These are phyloP conservation scores for Pseudachorutes palmiensis DNA, from an alignment of 1,140 invertebrate genomes.

Conservation along the genomic window DNA sequence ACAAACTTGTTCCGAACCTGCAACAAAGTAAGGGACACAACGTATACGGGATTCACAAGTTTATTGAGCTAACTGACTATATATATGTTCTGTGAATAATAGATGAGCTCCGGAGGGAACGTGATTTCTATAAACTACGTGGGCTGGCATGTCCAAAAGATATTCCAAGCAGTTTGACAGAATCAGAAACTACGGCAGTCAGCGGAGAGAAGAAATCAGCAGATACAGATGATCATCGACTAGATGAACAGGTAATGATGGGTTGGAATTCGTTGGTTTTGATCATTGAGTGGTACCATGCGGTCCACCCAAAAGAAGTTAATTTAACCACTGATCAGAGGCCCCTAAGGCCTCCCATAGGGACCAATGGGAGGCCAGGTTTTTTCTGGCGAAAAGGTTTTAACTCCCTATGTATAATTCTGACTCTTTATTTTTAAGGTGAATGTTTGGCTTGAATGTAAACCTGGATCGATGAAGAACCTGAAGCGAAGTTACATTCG, in stretches of 20 bases:
- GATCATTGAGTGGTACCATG: constrained; percentile 11
- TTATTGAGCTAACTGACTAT: neutral
- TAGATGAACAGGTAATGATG: constrained; percentile 90
- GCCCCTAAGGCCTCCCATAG: too few species aligned
- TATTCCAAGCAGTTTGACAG: constrained; percentile 53
- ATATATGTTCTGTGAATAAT: constrained; percentile 37
- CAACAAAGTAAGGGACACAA: constrained; percentile 62
- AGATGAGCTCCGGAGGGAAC: constrained; percentile 80
- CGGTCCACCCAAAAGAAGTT: too few species aligned
- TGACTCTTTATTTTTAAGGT: constrained; percentile 49
- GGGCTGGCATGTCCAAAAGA: constrained; percentile 83
- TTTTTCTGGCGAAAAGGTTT: too few species aligned
- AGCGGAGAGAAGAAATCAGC: constrained; percentile 46
- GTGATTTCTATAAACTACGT: constrained; percentile 74
- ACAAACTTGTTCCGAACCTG: constrained; percentile 86
- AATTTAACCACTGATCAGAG: too few species aligned
- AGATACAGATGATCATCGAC: constrained; percentile 80
- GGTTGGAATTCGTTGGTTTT: neutral
- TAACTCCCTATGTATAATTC: too few species aligned
- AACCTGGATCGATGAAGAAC: constrained; percentile 70
- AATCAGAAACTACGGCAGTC: constrained; percentile 55
- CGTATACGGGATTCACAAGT: neutral
- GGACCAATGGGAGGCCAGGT: too few species aligned
- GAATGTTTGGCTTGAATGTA: constrained; percentile 80
- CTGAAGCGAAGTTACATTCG: constrained; percentile 82